A percentile compares a stretch with the other conserved stretches of the same genome.
These are phyloP conservation scores for Bombylius discolor DNA, from an alignment of 2,888 invertebrate genomes.

Conservation along the genomic window DNA sequence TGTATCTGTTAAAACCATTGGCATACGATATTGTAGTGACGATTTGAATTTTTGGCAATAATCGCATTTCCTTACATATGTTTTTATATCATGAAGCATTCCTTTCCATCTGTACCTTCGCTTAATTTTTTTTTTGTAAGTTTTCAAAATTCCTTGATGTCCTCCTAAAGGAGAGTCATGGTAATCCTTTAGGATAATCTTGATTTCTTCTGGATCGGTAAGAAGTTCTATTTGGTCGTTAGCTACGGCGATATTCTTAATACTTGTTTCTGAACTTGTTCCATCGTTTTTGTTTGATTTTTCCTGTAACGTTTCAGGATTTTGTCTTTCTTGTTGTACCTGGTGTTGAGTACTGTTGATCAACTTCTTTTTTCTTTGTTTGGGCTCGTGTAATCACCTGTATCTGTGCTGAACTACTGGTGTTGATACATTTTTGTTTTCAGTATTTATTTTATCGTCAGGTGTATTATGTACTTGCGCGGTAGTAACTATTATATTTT, in stretches of 20 bases:
- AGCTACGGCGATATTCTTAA: background rate
- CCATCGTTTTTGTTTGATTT: no score
- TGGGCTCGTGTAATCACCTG: background rate
- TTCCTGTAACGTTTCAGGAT: no score
- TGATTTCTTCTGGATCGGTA: background rate
- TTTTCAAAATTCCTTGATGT: background rate
- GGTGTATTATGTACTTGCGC: no score
- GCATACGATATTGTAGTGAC: background rate
- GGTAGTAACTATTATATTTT: no score
- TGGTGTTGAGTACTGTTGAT: background rate
- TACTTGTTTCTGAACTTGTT: no score
- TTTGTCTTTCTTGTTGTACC: background rate
- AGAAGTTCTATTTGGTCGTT: background rate
- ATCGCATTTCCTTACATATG: background rate
- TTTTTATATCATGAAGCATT: background rate
- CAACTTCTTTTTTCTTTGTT: background rate
- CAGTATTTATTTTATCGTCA: no score
- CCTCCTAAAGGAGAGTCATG: background rate
- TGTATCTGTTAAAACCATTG: background rate
- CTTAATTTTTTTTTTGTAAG: background rate
- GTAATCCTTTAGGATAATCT: background rate
- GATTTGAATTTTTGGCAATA: background rate
- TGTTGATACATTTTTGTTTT: no score
- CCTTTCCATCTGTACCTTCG: background rate
- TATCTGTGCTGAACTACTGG: background rate